Base-by-base conservation (phyloP, 1,140 invertebrate species). In the Melipona quadrifasciata region DNA sequence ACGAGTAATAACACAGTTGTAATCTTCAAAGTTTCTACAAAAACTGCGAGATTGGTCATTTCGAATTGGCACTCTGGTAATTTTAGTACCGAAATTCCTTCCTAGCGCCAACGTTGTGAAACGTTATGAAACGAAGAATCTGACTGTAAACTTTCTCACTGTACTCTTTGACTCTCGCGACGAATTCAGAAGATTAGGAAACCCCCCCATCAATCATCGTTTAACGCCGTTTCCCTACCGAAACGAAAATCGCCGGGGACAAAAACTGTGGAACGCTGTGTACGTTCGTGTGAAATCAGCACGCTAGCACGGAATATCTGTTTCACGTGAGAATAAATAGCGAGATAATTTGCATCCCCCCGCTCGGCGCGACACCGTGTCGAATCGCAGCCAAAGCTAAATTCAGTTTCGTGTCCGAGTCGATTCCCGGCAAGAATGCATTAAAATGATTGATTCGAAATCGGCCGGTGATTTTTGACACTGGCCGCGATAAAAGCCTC, bases 361-460 rank as follows among this genome's bases (percentile, higher is more conserved):
- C 21, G 21, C 1, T 2, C 65, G 1, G 27, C 65, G 10, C 34
- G 51, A 74, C 53, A 73, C 27, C 51, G 58, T 31, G 67, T 76
- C 80, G 74, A 83, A 82, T 86, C 65, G 72, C 77, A 83, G 83
- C 51, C 73, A 74, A 47, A 47, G 72, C 84, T 77, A 83, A 83
- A 86, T 86, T 86, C 84, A 64, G 67, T 76, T 83, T 31, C 84
- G 57, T 47, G 65, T 64, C 64, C 17, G 68, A 86, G 67, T 84
- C 82, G 83, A 84, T 80, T 84, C 83, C 81, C 73, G 39, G 6
- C 27, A 74, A 58, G 85, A 77, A 86, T 75, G 79, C 70, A 84
- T 84, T 84, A 80, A 86, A 86, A 84, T 84, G 85, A 86, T 86
- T 68, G 85, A 84, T 86, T 84, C 67, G 55, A 79, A 86, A 86